Evolutionary conservation across 1,140 invertebrate genomes (phyloP).

Genomic region (Macrobrachium nipponense): DNA sequence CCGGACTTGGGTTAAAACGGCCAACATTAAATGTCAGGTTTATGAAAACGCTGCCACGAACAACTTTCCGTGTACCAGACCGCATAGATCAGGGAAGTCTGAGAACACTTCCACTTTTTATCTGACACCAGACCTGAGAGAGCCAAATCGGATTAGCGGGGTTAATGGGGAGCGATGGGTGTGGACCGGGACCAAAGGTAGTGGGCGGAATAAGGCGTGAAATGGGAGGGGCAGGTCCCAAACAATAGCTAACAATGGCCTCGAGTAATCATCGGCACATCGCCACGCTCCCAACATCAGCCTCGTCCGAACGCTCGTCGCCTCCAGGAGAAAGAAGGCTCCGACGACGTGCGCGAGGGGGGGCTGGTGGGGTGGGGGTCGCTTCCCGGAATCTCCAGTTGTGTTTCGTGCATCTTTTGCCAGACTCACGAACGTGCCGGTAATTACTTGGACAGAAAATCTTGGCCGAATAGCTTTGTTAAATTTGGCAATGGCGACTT

Average conservation of each 20-base stretch:
- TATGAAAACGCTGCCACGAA: no score
- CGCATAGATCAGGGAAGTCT: neutral
- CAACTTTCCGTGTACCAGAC: no score
- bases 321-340: neutral
- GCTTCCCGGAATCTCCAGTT: no score
- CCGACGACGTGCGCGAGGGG: neutral
- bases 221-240: constrained; percentile 43
- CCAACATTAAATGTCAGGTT: no score
- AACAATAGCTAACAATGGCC: constrained; percentile 39
- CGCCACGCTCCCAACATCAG: constrained; percentile 9
- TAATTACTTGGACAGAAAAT: no score
- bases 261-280: constrained; percentile 38
- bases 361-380: neutral
- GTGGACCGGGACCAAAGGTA: constrained; percentile 29
- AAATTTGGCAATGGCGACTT: no score
- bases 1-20: no score
- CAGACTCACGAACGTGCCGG: no score
- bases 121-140: no score
- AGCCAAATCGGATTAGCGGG: constrained; percentile 26
- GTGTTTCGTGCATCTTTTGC: no score
- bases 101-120: neutral
- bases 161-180: constrained; percentile 5
- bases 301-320: neutral
- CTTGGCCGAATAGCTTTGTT: no score
- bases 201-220: constrained; percentile 45